Percentiles rank a stretch among this genome's conserved stretches.
Evolutionary conservation across 2,888 invertebrate genomes (phyloP).

Genomic region (Lepetodrilus schrolli): DNA sequence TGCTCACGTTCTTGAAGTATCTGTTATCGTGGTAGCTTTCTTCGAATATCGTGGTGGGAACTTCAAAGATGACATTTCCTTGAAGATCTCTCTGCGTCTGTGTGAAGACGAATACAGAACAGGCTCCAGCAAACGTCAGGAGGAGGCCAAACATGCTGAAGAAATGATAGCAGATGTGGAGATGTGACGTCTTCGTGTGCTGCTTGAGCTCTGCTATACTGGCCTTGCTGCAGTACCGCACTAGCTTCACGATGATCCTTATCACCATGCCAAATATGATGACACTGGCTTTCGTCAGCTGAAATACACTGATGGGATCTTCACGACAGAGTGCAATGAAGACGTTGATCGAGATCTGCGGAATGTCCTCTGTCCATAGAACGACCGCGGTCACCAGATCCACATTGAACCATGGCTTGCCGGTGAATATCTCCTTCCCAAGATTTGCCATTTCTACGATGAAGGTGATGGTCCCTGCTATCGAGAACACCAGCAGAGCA

Average conservation of each 20-base stretch:
- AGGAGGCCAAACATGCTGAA: slow-evolving; percentile 61
- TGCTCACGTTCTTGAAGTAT: slow-evolving; percentile 63
- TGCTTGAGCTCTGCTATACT: slow-evolving; percentile 32
- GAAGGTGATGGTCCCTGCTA: slow-evolving; percentile 49
- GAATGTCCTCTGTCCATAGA: slow-evolving; percentile 54
- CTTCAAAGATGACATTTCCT: slow-evolving; percentile 57
- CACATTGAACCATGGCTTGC: slow-evolving; percentile 44
- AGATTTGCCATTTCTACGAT: slow-evolving; percentile 44
- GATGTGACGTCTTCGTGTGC: slow-evolving; percentile 42
- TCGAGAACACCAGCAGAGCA: slow-evolving; percentile 50
- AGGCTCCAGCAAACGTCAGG: slow-evolving; percentile 51
- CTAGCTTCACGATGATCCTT: slow-evolving; percentile 49
- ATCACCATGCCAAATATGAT: slow-evolving; percentile 56
- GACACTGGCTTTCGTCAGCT: slow-evolving; percentile 54
- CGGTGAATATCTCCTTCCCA: slow-evolving; percentile 42
- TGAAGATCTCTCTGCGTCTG: slow-evolving; percentile 58
- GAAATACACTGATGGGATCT: slow-evolving; percentile 61
- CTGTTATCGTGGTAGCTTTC: slow-evolving; percentile 59
- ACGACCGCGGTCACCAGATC: slow-evolving; percentile 51
- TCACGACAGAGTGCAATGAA: slow-evolving; percentile 57
- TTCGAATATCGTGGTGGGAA: slow-evolving; percentile 53
- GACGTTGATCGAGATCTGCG: slow-evolving; percentile 48
- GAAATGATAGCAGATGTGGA: slow-evolving; percentile 54
- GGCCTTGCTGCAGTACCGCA: slow-evolving; percentile 51
- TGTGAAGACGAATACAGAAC: slow-evolving; percentile 61